Conservation (phyloP, 2,113 vertebrate species). For the Cyrtonyx montezumae region DNA sequence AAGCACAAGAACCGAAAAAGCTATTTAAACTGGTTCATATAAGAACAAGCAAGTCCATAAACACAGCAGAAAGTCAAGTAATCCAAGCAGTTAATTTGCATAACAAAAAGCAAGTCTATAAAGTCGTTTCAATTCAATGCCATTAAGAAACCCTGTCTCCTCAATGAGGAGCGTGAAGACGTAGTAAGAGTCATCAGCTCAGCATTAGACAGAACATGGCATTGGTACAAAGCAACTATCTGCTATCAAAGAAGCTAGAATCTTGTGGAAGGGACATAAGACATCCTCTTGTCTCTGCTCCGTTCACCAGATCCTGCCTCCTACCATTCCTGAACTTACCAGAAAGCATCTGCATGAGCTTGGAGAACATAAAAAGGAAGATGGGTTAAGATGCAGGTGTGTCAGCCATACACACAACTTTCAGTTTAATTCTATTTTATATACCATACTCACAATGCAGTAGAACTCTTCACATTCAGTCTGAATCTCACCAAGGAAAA, state of each 20-base stretch:
- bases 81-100: constrained; percentile 49
- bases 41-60: constrained; percentile 58
- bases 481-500: background rate
- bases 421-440: background rate
- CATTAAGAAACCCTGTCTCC: background rate
- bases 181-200: constrained; percentile 12
- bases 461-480: background rate
- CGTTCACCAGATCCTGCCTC: background rate
- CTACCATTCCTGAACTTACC: background rate
- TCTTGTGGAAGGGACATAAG: background rate
- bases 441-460: background rate
- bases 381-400: background rate
- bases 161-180: constrained; percentile 3
- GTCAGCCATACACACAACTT: background rate
- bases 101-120: constrained; percentile 71
- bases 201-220: background rate
- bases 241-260: background rate
- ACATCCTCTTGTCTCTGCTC: background rate
- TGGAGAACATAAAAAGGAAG: background rate
- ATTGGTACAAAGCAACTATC: background rate
- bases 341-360: background rate
- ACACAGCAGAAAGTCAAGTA: constrained; percentile 41
- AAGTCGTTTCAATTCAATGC: constrained; percentile 59
- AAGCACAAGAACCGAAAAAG: constrained; percentile 35
- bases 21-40: constrained; percentile 52